Percentiles rank a stretch among this genome's conserved stretches.
Evolutionary conservation across 2,797 vertebrate species (phyloP).

Genomic region (Cheracebus regulus): DNA sequence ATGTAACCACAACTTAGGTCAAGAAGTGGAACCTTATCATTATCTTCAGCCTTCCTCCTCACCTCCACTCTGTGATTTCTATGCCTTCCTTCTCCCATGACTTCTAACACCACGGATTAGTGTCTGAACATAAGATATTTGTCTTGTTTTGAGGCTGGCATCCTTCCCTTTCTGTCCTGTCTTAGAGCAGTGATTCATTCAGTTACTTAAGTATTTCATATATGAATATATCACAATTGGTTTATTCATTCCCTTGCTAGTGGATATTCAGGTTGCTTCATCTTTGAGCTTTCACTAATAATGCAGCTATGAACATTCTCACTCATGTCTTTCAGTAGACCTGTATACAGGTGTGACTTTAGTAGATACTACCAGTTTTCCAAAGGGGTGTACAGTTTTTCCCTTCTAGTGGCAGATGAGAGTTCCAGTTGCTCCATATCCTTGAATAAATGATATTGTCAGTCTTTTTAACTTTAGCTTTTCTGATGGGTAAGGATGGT

Average conservation of each 20-base stretch:
- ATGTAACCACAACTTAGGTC: neutral
- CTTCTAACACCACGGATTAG: neutral
- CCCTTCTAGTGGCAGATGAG: neutral
- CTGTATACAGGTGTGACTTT: neutral
- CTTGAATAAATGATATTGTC: neutral
- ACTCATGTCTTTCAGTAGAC: neutral
- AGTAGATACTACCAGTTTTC: neutral
- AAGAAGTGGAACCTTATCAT: neutral
- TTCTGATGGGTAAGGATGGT: neutral
- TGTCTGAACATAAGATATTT: neutral
- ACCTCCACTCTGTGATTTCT: neutral
- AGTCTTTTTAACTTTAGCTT: neutral
- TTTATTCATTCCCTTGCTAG: neutral
- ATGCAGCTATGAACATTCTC: neutral
- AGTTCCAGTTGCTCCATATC: neutral
- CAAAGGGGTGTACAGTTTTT: neutral
- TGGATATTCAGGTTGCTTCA: neutral
- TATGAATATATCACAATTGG: neutral
- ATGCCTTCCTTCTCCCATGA: neutral
- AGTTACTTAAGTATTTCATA: neutral
- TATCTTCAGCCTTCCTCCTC: neutral
- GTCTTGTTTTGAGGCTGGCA: neutral
- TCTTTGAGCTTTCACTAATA: neutral
- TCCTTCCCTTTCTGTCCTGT: neutral
- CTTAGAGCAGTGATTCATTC: neutral